phyloP scores from a whole-genome alignment of 2,113 vertebrate genomes.

The Urocolius indicus region DNA sequence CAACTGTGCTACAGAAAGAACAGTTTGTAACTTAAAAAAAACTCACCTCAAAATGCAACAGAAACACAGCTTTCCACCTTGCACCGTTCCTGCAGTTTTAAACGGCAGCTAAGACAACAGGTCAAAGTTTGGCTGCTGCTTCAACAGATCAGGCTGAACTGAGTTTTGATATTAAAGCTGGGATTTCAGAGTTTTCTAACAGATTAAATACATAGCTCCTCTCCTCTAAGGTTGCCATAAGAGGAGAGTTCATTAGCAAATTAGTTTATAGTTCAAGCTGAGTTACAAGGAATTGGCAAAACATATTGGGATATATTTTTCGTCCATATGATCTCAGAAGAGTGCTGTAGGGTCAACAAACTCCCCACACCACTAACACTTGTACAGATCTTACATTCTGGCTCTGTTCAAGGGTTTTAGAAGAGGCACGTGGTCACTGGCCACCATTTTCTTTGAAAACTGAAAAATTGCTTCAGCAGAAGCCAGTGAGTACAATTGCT shows the following conservation, averaged over 20 bases:
- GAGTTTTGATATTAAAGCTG: neutral
- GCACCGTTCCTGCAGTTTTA: neutral
- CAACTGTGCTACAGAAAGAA: neutral
- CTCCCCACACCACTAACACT: neutral
- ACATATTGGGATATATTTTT: neutral
- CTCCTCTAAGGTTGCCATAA: neutral
- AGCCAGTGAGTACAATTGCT: neutral
- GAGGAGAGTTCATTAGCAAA: neutral
- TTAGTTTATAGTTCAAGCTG: neutral
- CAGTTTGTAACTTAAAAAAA: neutral
- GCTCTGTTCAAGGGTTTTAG: neutral
- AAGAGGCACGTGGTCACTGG: fast-evolving
- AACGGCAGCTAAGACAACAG: neutral
- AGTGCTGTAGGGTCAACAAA: neutral
- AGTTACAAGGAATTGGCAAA: neutral
- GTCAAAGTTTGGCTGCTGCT: neutral
- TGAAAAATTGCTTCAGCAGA: neutral
- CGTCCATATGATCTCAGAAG: neutral
- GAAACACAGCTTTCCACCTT: neutral
- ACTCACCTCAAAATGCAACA: neutral
- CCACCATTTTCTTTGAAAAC: neutral
- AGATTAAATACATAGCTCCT: neutral
- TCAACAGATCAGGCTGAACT: neutral
- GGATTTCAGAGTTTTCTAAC: neutral
- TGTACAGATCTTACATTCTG: neutral